Conservation (phyloP, 2,113 vertebrate species). For the Myrmophylax atrothorax region DNA sequence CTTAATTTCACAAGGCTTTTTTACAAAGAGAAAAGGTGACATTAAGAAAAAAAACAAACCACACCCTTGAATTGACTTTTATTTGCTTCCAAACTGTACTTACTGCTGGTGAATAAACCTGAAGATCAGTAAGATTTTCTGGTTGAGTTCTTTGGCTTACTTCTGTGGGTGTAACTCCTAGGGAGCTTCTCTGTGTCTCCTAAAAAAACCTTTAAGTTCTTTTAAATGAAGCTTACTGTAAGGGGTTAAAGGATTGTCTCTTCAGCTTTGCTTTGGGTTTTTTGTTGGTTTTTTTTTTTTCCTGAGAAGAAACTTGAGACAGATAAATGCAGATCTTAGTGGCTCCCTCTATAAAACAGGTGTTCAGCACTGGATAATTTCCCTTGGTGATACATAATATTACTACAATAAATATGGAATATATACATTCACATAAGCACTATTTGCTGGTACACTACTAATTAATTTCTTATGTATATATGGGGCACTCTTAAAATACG, state of each 20-base stretch:
- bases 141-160: not conserved
- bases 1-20: not conserved
- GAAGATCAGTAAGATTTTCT: not conserved
- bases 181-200: not conserved
- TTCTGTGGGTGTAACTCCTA: not conserved
- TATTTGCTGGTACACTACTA: not conserved
- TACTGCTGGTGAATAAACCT: not conserved
- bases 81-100: not conserved
- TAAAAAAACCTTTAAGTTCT: not conserved
- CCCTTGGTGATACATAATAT: not conserved
- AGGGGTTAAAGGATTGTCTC: not conserved
- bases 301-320: not conserved
- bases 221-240: not conserved
- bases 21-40: not conserved
- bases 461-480: conserved; percentile 1
- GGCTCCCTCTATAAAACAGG: conserved; percentile 34
- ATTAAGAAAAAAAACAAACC: accelerated
- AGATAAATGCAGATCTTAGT: conserved; percentile 2
- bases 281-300: not conserved
- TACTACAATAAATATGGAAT: conserved; percentile 43
- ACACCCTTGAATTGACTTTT: not conserved
- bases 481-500: not conserved
- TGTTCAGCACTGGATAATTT: conserved; percentile 59
- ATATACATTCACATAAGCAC: conserved; percentile 3
- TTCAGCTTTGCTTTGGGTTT: not conserved